Evolutionary conservation across 2,888 invertebrate species (phyloP), one percentile per base, ranked within the genome.

Genomic region (Platyscelio sp.): DNA sequence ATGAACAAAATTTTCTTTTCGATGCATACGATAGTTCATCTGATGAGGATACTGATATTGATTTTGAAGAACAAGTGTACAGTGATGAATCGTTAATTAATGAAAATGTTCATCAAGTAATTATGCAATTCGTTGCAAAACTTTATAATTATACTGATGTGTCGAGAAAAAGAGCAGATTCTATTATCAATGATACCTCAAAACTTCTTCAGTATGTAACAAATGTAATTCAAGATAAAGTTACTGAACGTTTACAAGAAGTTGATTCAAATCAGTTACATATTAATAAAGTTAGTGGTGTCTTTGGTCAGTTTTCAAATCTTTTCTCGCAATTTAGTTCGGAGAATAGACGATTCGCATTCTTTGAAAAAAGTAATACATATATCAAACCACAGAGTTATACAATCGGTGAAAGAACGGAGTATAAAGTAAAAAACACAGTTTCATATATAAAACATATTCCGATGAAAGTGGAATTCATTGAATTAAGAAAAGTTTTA

Each of bases 321-420:
- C 4, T 54, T 18, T 63, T 75, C 33, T 26, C 11, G n/a, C 20
- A 26, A 13, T 43, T 56, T 54, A 49, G 40, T 38, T 43, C 49
- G 2, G 76, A 77, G 43, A 68, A 13, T 5, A 77, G 68, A 60
- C 46, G 60, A 18, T 77, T 77, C 22, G 15, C n/a, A 11, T 9
- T 38, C 38, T 77, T 77, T 51, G 20, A 76, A 49, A 58, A 67
- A 40, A 56, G 24, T 38, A 65, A 43, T 6, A 27, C 26, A 1
- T 71, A 71, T 11, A 38, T 75, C 49, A 18, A 18, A 20, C 65
- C 75, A 22, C 27, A 65, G 38, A 75, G 56, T 56, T 46, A 20
- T 40, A 18, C 54, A 4, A 65, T 75, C 7, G 65, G 75, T 11
- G 75, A 75, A 65, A 26, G 65, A 56, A 46, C 40, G 29, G 54